phyloP scores from a whole-genome alignment of 2,797 vertebrate species.

The Microcaecilia unicolor region DNA sequence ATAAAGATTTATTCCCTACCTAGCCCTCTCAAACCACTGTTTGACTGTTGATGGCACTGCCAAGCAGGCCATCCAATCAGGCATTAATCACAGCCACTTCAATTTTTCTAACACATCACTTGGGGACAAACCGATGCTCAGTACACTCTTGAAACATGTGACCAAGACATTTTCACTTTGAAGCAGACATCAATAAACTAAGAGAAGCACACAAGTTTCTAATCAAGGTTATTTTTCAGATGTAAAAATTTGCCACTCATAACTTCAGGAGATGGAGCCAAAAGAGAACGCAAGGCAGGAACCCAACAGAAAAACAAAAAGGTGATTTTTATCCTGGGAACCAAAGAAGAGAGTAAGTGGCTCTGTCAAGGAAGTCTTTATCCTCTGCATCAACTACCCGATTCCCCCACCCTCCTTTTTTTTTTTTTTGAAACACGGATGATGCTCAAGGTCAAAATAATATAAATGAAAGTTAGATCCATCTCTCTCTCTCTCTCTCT shows the following conservation, averaged over 20 bases:
- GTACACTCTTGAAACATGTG: no score
- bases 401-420: no score
- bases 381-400: no score
- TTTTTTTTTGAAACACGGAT: no score
- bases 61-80: slow-evolving; percentile 25
- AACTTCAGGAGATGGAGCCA: slow-evolving; percentile 43
- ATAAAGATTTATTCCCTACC: not conserved
- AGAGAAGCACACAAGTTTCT: slow-evolving; percentile 24
- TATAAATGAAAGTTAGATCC: no score
- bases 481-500: no score
- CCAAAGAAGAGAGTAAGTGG: no score
- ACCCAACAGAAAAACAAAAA: slow-evolving; percentile 26
- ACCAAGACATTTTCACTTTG: slow-evolving; percentile 20
- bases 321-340: slow-evolving; percentile 31
- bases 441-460: no score
- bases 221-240: slow-evolving; percentile 35
- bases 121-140: not conserved
- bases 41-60: slow-evolving; percentile 4
- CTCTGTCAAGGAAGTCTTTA: no score
- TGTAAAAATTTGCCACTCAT: slow-evolving; percentile 35
- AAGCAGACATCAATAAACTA: slow-evolving; percentile 38
- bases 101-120: slow-evolving; percentile 10
- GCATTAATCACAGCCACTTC: slow-evolving; percentile 13
- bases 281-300: slow-evolving; percentile 35
- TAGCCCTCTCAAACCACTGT: rapidly evolving